These are phyloP conservation scores for Encarsia formosa DNA, from an alignment of 2,888 invertebrate genomes.

Conservation along the genomic window DNA sequence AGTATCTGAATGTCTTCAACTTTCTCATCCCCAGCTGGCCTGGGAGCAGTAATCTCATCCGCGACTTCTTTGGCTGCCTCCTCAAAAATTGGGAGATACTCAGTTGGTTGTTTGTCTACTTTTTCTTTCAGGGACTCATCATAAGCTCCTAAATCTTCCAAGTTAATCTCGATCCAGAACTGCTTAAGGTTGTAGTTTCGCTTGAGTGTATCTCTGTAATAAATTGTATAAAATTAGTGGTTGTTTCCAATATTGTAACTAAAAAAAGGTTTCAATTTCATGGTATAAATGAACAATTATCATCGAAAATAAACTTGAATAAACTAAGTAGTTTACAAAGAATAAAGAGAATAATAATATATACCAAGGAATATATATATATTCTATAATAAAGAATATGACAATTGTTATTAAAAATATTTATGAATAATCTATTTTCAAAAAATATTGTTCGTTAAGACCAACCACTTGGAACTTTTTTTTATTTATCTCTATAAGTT, in stretches of 20 bases:
- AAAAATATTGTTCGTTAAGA: too few relatives aligned
- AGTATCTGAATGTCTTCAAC: conserved; percentile 91
- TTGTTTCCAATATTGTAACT: neutral
- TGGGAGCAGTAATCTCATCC: conserved; percentile 91
- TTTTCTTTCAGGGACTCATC: conserved; percentile 91
- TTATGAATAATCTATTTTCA: too few relatives aligned
- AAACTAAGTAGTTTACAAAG: neutral
- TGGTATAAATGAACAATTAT: too few relatives aligned
- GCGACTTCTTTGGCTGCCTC: conserved; percentile 95
- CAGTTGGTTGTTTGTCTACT: conserved; percentile 85
- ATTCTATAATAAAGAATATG: neutral
- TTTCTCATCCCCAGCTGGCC: conserved; percentile 84
- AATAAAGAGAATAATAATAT: too few relatives aligned
- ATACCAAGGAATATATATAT: too few relatives aligned
- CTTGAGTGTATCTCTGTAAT: conserved; percentile 82
- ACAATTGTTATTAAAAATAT: too few relatives aligned
- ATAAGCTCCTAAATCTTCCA: conserved; percentile 91
- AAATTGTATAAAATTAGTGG: conserved; percentile 1
- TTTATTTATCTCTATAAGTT: too few relatives aligned
- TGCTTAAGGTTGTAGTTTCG: conserved; percentile 86
- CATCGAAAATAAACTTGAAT: conserved; percentile 1
- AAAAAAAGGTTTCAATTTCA: too few relatives aligned
- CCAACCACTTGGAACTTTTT: too few relatives aligned
- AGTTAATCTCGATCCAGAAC: conserved; percentile 85
- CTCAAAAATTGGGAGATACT: conserved; percentile 90